Evolutionary conservation across 2,113 vertebrate species (phyloP).

Genomic region (Hypomesus transpacificus): DNA sequence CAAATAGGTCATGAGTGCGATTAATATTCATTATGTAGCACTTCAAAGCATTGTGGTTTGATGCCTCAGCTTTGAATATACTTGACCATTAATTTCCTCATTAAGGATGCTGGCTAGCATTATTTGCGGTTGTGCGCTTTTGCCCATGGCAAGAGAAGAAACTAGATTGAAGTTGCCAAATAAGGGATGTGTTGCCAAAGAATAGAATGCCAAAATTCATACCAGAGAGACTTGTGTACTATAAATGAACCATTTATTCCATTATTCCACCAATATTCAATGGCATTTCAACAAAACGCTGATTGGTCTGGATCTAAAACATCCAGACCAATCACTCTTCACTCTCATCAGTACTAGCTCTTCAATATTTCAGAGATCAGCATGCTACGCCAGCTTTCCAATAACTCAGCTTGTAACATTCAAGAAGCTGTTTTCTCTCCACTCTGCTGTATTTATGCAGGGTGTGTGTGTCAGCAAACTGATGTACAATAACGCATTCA

Average conservation of each 20-base stretch:
- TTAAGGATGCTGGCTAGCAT: conserved; percentile 52
- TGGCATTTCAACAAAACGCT: too few relatives aligned
- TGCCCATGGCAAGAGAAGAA: conserved; percentile 46
- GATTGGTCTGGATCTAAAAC: conserved; percentile 12
- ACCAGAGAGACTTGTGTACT: conserved; percentile 35
- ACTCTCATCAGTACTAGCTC: not conserved
- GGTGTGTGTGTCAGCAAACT: not conserved
- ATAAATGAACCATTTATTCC: too few relatives aligned
- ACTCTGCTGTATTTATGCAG: conserved; percentile 3
- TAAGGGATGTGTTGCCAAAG: conserved; percentile 18
- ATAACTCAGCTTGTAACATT: conserved; percentile 1
- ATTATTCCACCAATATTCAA: too few relatives aligned
- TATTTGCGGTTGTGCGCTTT: conserved; percentile 50
- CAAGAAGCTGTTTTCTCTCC: conserved; percentile 2
- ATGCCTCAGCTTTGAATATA: conserved; percentile 52
- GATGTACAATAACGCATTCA: conserved; percentile 5
- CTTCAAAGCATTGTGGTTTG: conserved; percentile 63
- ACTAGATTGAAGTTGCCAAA: conserved; percentile 49
- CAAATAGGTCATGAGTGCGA: conserved; percentile 69
- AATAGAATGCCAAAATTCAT: conserved; percentile 2
- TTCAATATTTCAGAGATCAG: conserved; percentile 7
- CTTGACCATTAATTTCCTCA: conserved; percentile 66
- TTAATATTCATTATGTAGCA: conserved; percentile 63
- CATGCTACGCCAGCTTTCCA: not conserved
- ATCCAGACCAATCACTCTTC: conserved; percentile 15